Conservation (phyloP, 1,140 invertebrate genomes). For the Zaprionus ornatus region DNA sequence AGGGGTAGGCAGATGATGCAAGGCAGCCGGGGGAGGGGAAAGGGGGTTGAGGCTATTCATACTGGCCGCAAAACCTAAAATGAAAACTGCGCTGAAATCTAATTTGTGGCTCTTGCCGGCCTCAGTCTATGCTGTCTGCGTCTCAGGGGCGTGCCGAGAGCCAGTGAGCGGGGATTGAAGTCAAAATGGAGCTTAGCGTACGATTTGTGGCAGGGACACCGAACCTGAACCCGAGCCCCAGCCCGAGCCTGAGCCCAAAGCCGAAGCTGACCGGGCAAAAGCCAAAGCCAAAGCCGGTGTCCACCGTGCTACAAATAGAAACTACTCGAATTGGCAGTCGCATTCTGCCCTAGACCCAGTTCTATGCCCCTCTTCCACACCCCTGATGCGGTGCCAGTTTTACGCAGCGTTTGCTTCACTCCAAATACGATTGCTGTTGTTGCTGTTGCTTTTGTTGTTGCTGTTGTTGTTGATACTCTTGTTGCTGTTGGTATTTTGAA, state of each 20-base stretch:
- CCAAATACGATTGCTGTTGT: slow-evolving; percentile 27
- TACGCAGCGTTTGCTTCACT: slow-evolving; percentile 39
- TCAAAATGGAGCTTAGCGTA: slow-evolving; percentile 70
- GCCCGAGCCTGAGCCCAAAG: slow-evolving; percentile 8
- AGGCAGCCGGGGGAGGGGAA: background rate
- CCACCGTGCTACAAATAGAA: slow-evolving; percentile 13
- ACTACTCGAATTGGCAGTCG: slow-evolving; percentile 9
- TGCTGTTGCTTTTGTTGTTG: slow-evolving; percentile 22
- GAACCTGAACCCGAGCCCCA: slow-evolving; percentile 9
- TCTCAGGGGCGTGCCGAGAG: slow-evolving; percentile 24
- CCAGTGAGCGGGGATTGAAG: slow-evolving; percentile 33
- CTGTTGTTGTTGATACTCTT: slow-evolving; percentile 18
- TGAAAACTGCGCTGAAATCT: slow-evolving; percentile 75
- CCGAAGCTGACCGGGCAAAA: slow-evolving; percentile 1
- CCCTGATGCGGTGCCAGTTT: slow-evolving; percentile 35
- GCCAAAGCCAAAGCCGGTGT: background rate
- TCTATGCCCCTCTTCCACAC: background rate
- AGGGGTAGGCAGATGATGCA: background rate
- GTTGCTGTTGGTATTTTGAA: slow-evolving; percentile 51
- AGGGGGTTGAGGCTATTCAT: background rate
- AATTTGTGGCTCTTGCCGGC: slow-evolving; percentile 62
- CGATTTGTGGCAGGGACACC: slow-evolving; percentile 62
- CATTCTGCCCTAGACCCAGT: background rate
- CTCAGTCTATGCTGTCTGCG: background rate
- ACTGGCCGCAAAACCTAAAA: slow-evolving; percentile 34